phyloP scores from a whole-genome alignment of 2,113 vertebrate genomes.

The Dolichallabes microphthalmus region DNA sequence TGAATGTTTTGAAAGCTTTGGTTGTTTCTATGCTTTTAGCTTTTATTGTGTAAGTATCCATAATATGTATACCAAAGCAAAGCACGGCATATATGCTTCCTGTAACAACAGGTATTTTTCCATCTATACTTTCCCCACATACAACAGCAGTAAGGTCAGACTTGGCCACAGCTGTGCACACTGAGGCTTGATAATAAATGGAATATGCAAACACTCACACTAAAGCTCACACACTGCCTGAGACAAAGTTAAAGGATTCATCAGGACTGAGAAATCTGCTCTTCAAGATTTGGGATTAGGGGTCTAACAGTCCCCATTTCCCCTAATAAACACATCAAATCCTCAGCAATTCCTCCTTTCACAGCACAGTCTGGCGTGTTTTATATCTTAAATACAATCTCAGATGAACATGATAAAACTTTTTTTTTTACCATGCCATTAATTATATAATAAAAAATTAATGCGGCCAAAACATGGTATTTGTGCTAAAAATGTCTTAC shows the following conservation, averaged over 20 bases:
- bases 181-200: constrained; percentile 41
- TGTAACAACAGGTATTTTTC: constrained; percentile 31
- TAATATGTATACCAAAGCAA: neutral
- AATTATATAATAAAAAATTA: neutral
- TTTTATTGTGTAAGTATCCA: neutral
- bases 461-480: too few species aligned
- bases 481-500: too few species aligned
- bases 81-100: neutral
- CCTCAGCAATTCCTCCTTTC: neutral
- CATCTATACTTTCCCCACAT: neutral
- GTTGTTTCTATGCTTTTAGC: neutral
- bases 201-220: constrained; percentile 27
- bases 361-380: constrained; percentile 6
- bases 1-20: neutral
- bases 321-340: constrained; percentile 46
- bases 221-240: constrained; percentile 7
- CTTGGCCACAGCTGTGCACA: constrained; percentile 35
- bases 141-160: constrained; percentile 13
- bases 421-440: too few species aligned
- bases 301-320: constrained; percentile 27
- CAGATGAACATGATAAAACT: too few species aligned
- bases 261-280: constrained; percentile 29
- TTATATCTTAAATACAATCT: neutral
- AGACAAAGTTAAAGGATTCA: constrained; percentile 39
- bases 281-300: constrained; percentile 14